Evolutionary conservation across 2,797 vertebrate genomes (phyloP).

Genomic region (Perodicticus potto): DNA sequence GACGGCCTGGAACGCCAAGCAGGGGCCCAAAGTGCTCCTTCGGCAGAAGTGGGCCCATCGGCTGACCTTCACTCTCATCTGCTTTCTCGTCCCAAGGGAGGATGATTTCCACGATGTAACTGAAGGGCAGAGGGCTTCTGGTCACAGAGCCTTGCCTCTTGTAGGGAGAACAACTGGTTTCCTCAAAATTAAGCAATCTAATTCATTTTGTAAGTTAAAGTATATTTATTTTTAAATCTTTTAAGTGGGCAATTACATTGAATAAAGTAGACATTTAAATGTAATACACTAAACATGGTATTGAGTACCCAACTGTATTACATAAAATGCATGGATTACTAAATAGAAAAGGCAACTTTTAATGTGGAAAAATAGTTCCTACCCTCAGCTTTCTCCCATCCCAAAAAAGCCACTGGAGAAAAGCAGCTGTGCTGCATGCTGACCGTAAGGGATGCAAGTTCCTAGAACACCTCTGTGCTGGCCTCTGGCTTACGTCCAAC

Average conservation of each 20-base stretch:
- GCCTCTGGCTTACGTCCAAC: not conserved
- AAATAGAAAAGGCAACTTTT: not conserved
- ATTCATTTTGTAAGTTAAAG: not conserved
- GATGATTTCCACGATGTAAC: not conserved
- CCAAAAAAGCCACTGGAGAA: not conserved
- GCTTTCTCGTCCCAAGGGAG: not conserved
- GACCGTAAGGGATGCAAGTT: rapidly evolving
- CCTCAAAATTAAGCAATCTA: not conserved
- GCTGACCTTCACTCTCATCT: not conserved
- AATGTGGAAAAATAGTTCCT: not conserved
- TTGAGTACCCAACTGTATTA: not conserved
- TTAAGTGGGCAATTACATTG: not conserved
- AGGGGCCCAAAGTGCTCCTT: rapidly evolving
- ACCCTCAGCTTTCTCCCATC: not conserved
- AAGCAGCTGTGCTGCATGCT: not conserved
- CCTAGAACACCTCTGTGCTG: not conserved
- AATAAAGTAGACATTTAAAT: not conserved
- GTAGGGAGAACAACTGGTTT: not conserved
- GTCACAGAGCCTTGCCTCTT: not conserved
- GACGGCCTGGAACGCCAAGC: rapidly evolving
- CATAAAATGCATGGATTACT: not conserved
- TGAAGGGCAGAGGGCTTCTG: not conserved
- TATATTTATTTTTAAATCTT: not conserved
- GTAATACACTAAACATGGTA: not conserved
- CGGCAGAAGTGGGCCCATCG: rapidly evolving